Conservation (phyloP, 1,140 invertebrate genomes). For the Drosophila kohkoa region DNA sequence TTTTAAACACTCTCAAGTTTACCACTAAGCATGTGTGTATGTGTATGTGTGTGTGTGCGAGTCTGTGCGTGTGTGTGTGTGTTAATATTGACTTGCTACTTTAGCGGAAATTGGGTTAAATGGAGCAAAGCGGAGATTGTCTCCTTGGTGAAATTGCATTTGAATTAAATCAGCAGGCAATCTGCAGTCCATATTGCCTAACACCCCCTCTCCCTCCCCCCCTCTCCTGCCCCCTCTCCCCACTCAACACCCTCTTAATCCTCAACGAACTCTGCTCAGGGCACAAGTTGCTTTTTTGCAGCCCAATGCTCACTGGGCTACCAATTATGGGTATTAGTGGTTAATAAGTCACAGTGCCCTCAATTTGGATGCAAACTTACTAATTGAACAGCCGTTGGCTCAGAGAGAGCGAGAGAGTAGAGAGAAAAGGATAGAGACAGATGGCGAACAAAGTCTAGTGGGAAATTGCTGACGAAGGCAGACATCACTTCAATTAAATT, state of each 20-base stretch:
- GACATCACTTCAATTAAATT: conserved; percentile 27
- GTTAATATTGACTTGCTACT: conserved; percentile 68
- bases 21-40: conserved; percentile 26
- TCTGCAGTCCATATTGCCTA: conserved; percentile 46
- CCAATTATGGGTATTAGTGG: conserved; percentile 52
- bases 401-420: neutral
- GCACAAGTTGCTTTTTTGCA: conserved; percentile 14
- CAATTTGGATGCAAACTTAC: conserved; percentile 42
- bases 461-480: conserved; percentile 10
- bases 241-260: neutral
- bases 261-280: neutral
- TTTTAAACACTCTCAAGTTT: conserved; percentile 42
- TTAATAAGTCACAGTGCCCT: conserved; percentile 53
- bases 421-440: neutral
- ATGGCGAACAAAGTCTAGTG: neutral
- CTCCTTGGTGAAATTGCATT: conserved; percentile 62
- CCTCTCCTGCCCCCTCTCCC: neutral
- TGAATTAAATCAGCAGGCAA: conserved; percentile 68
- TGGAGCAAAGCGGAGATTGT: conserved; percentile 63
- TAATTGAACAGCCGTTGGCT: conserved; percentile 35
- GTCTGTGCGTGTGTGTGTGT: conserved; percentile 37
- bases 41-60: conserved; percentile 23
- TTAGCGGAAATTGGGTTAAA: conserved; percentile 67
- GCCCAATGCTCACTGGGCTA: conserved; percentile 30
- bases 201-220: neutral